Conservation (phyloP, 2,113 vertebrate species). For the Danionella cerebrum region DNA sequence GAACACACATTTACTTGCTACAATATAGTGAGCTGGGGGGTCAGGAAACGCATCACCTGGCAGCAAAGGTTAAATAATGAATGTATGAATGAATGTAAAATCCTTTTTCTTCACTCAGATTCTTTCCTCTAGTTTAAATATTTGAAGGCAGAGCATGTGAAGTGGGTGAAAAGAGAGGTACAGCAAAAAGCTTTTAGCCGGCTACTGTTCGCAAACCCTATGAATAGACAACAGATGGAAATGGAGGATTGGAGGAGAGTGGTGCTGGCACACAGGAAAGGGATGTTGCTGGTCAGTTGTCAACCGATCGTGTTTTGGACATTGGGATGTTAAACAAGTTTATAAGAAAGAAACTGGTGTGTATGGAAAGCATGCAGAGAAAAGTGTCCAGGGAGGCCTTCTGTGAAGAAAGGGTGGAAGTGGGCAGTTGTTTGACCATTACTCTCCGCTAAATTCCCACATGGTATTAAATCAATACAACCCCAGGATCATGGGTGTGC, state of each 20-base stretch:
- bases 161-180: constrained; percentile 20
- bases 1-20: not conserved
- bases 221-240: constrained; percentile 23
- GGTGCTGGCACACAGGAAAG: too few species aligned
- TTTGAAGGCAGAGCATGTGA: constrained; percentile 38
- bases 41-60: not conserved
- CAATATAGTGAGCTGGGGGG: not conserved
- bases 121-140: constrained; percentile 47
- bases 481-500: too few species aligned
- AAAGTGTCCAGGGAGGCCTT: too few species aligned
- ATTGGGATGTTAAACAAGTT: too few species aligned
- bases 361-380: not conserved
- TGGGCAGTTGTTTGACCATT: too few species aligned
- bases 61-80: constrained; percentile 12
- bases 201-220: not conserved
- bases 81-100: constrained; percentile 16
- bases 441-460: too few species aligned
- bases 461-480: too few species aligned
- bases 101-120: constrained; percentile 25
- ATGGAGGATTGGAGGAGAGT: not conserved
- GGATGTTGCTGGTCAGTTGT: too few species aligned
- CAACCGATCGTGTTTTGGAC: too few species aligned
- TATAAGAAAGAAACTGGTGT: too few species aligned
- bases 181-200: constrained; percentile 45
- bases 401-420: too few species aligned